Evolutionary conservation across 2,888 invertebrate species (phyloP), one percentile per base, ranked within the genome.

Genomic region (Phrixothrix hirtus): DNA sequence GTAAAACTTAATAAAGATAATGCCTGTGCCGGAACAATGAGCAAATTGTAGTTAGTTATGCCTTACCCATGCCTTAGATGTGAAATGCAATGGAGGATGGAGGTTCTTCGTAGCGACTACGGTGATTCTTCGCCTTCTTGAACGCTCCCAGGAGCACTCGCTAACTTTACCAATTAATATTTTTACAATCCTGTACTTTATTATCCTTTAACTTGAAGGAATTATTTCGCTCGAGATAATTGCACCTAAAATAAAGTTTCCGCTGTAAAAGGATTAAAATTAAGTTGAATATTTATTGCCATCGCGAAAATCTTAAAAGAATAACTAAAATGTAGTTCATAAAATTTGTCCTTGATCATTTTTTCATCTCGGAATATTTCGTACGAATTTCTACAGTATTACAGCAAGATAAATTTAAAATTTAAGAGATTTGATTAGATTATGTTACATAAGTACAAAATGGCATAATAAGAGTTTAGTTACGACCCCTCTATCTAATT

Each of bases 151-250:
- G 31, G 55, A 43, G 53, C 55, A 57, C 64, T 65, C 61, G 62
- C 68, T 61, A 73, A 73, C 73, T 73, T 73, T 71, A 61, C 69
- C 72, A 72, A 73, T 73, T 73, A 73, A 73, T 73, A 71, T 72
- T 72, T 72, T 73, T 73, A 70, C 67, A 71, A 71, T 69, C 68
- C 64, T 55, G 63, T 66, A 68, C 66, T 72, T 73, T 71, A 73
- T 71, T 72, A 68, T 65, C 68, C 70, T 66, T 67, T 59, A 60
- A 68, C 69, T 67, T 66, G 60, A 58, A 67, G 66, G 69, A 69
- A 68, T 70, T 70, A 70, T 69, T 67, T 55, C 62, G 59, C 60
- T 61, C 56, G 60, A 61, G 68, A 68, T 70, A 68, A 70, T 68
- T 65, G 66, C 64, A 61, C 62, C 61, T 52, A 57, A 63, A 67